These are phyloP conservation scores for Drosophila merina DNA, from an alignment of 2,888 invertebrate species.

Conservation along the genomic window DNA sequence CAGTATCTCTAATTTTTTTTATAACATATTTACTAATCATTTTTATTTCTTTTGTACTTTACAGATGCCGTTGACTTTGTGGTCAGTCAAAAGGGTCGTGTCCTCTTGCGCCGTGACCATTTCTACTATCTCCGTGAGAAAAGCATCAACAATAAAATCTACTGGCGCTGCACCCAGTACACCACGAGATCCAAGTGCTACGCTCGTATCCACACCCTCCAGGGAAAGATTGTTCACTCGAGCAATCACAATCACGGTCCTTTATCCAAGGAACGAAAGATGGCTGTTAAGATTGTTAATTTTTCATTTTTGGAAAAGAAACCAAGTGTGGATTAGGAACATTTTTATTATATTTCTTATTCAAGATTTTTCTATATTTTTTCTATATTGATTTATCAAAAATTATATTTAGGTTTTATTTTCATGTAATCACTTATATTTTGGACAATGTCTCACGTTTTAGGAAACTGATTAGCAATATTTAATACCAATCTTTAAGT, in stretches of 20 bases:
- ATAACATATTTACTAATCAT: not conserved
- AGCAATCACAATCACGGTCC: constrained; percentile 80
- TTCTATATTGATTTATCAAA: not conserved
- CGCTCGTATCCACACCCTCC: constrained; percentile 81
- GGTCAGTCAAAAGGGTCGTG: constrained; percentile 82
- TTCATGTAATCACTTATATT: not conserved
- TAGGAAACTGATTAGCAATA: not conserved
- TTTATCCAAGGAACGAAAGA: constrained; percentile 37
- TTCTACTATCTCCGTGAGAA: constrained; percentile 83
- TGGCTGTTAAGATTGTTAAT: constrained; percentile 7
- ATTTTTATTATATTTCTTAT: not conserved
- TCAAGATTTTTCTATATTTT: not conserved
- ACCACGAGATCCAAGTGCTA: constrained; percentile 81
- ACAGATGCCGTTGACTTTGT: constrained; percentile 56
- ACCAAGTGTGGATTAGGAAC: not conserved
- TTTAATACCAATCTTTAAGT: too few relatives aligned
- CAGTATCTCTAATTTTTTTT: too few relatives aligned
- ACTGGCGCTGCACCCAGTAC: constrained; percentile 84
- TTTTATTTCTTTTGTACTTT: constrained; percentile 7
- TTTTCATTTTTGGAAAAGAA: not conserved
- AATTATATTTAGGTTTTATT: not conserved
- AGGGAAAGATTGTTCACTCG: constrained; percentile 73
- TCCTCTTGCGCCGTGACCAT: constrained; percentile 75
- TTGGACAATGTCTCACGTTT: not conserved
- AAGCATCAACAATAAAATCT: constrained; percentile 78